Evolutionary conservation across 2,797 vertebrate genomes (phyloP), one percentile per base, ranked within the genome.

Genomic region (Myripristis jacobus): DNA sequence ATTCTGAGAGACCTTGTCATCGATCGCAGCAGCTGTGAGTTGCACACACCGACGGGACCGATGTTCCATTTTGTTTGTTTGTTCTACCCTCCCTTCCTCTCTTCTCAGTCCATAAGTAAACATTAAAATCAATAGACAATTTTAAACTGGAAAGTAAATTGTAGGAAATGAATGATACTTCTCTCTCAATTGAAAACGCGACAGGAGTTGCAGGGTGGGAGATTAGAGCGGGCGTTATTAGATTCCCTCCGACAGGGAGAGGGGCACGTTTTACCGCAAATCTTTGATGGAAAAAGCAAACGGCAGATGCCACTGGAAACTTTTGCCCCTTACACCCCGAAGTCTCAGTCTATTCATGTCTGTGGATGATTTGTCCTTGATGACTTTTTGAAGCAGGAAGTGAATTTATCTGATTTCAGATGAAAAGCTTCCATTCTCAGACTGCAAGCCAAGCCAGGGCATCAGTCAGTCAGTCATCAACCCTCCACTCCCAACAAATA

Each of bases 111-210:
- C 93, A 94, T 93, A 89, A 95, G 91, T 93, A 96, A 95, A 95
- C 93, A 95, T 94, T 94, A 94, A 90, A 95, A 96, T 97, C 95
- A 94, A 95, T 97, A 96, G 93, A 95, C 94, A 96, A 93, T 97
- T 96, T 92, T 95, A 96, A 96, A 94, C 90, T 89, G 91, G 89
- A 95, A 91, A 94, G 89, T 94, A 93, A 94, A 96, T 93, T 93
- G 92, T 90, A 87, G 92, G 92, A 94, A 94, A 94, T 94, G 84
- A 93, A 92, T 89, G 91, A 94, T 93, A 91, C 90, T 93, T 91
- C 93, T 85, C 87, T 86, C 85, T 91, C 86, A 83, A 93, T 94
- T 94, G 93, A 89, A 94, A 94, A 92, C 87, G 77, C 89, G 82
- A 84, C 88, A 75, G 70, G 80, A 91, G 92, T 88, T 80, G 85